Percentiles rank a stretch among this genome's conserved stretches.
Evolutionary conservation across 2,113 vertebrate species (phyloP).

Genomic region (Asarcornis scutulata): DNA sequence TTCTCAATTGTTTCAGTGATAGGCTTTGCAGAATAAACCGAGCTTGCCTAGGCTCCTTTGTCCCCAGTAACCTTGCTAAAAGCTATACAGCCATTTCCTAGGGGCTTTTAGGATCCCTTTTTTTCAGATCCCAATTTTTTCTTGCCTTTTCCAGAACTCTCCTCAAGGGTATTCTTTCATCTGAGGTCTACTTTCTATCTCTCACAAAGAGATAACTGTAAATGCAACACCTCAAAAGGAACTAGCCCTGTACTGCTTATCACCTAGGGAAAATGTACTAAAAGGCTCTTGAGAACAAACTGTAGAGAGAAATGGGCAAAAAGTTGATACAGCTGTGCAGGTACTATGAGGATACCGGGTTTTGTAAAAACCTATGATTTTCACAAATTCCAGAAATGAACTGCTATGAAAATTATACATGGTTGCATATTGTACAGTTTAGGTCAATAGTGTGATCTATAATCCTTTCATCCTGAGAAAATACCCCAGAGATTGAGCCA

Average conservation of each 20-base stretch:
- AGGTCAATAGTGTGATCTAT: neutral
- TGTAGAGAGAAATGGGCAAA: neutral
- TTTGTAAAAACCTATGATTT: neutral
- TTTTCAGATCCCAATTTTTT: neutral
- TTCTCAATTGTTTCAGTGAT: neutral
- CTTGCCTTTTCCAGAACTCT: neutral
- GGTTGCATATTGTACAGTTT: neutral
- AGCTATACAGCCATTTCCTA: neutral
- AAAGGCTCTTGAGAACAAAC: slow-evolving; percentile 30
- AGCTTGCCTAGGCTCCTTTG: neutral
- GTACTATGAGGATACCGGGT: neutral
- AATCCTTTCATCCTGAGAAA: neutral
- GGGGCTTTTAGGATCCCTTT: neutral
- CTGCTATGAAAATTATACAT: neutral
- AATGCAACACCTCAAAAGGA: slow-evolving; percentile 24
- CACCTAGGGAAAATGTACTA: neutral
- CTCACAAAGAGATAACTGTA: neutral
- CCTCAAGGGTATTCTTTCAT: slow-evolving; percentile 21
- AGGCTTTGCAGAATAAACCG: neutral
- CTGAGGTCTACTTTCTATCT: neutral
- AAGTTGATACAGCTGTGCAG: neutral
- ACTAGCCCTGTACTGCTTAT: slow-evolving; percentile 18
- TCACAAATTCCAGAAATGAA: neutral
- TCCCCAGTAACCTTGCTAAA: slow-evolving; percentile 10
- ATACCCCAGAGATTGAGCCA: neutral